Evolutionary conservation across 2,888 invertebrate species (phyloP), one percentile per base, ranked within the genome.

Genomic region (Salpingus planirostris): DNA sequence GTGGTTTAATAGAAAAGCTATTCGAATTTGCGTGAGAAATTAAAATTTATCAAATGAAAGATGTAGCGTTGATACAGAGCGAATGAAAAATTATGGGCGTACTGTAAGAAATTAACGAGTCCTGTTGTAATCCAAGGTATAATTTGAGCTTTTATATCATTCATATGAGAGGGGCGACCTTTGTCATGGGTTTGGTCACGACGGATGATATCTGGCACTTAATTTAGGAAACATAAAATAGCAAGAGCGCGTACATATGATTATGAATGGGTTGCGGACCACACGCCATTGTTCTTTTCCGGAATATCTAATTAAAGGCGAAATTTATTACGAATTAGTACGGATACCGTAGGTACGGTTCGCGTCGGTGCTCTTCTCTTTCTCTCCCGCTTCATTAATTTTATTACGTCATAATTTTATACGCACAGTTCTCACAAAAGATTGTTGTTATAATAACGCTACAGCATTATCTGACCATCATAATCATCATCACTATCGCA

Each of bases 181-280:
- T 35, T 35, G 35, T 35, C 35, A 35, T 35, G 35, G n/a, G 31
- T 31, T 29, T 24, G 35, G 26, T 30, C 30, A 24, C 26, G 31
- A 24, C 36, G 27, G 36, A 36, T 36, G 27, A 32, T 24, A 32
- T 36, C 36, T 32, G 29, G 15, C 36, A 33, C 29, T 32, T 36
- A 36, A 36, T 32, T 36, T 33, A 36, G 32, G 32, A 32, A 36
- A 36, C 32, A 32, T 36, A 32, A 36, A 36, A 36, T 32, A 18
- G n/a, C n/a, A n/a, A n/a, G n/a, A n/a, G n/a, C n/a, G n/a, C n/a
- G n/a, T n/a, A n/a, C n/a, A n/a, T n/a, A n/a, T n/a, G n/a, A n/a
- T n/a, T 18, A 18, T 29, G 32, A 26, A 29, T 31, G 31, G 8
- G 8, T 6, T 18, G 18, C 6, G 8, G 18, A 7, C 18, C 15